Conservation (phyloP, 2,797 vertebrate species). For the Cetoscarus ocellatus region DNA sequence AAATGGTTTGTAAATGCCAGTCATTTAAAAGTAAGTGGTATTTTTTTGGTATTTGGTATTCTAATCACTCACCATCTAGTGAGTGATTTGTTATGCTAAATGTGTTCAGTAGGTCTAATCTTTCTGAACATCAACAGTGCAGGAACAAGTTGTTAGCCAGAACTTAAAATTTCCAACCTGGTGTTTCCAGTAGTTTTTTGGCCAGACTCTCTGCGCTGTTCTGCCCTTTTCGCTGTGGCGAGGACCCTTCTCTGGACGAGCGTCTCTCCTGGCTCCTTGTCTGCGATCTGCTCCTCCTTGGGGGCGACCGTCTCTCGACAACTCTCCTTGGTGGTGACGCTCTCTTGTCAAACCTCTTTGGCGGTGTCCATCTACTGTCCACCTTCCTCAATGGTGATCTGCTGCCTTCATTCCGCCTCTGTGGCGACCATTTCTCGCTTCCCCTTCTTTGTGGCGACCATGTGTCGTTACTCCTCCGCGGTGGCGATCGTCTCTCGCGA, state of each 20-base stretch:
- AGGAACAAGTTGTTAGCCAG: too few species aligned
- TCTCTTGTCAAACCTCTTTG: background rate
- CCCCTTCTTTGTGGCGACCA: background rate
- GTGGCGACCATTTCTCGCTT: background rate
- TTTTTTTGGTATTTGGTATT: too few species aligned
- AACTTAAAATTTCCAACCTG: conserved; percentile 66
- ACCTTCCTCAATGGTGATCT: background rate
- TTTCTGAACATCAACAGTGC: background rate
- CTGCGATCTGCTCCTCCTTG: conserved; percentile 2
- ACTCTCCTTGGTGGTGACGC: background rate
- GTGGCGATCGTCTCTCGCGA: accelerated
- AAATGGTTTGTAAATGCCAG: too few species aligned
- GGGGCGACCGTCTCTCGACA: background rate
- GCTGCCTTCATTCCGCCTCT: background rate
- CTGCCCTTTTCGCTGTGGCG: background rate
- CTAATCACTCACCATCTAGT: too few species aligned
- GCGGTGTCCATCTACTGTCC: background rate
- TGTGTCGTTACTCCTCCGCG: background rate
- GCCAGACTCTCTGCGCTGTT: conserved; percentile 71
- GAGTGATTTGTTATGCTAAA: background rate
- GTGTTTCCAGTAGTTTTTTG: conserved; percentile 76
- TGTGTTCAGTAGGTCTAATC: background rate
- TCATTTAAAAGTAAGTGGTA: too few species aligned
- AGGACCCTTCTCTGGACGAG: background rate
- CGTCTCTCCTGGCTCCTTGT: background rate